Evolutionary conservation across 2,113 vertebrate genomes (phyloP).

Genomic region (Tor tambroides): DNA sequence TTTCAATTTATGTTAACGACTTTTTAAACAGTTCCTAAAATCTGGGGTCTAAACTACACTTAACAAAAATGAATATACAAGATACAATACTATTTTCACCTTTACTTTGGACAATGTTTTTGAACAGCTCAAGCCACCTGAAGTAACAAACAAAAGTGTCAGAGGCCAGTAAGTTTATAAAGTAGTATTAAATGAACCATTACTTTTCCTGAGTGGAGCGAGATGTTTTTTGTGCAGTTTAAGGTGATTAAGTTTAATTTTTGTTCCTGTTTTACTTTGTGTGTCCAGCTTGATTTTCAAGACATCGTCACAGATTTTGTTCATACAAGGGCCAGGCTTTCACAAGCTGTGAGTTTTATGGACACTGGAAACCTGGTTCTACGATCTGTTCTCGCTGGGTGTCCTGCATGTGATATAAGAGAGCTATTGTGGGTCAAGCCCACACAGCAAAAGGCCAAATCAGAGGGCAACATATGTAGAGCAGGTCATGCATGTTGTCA

Average conservation of each 20-base stretch:
- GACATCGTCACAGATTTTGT: neutral
- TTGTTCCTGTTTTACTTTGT: neutral
- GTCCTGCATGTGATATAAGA: slow-evolving; percentile 50
- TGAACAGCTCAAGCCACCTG: neutral
- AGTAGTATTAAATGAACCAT: neutral
- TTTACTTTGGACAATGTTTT: neutral
- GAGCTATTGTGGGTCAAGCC: slow-evolving; percentile 55
- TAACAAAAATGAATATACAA: neutral
- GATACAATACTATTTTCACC: neutral
- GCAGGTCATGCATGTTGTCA: slow-evolving; percentile 46
- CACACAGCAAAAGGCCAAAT: slow-evolving; percentile 46
- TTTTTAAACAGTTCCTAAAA: neutral
- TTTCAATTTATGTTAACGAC: no score
- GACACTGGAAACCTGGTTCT: slow-evolving; percentile 30
- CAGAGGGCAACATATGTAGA: slow-evolving; percentile 56
- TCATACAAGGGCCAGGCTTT: neutral
- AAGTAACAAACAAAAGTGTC: neutral
- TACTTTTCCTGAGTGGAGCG: neutral
- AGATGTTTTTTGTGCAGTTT: slow-evolving; percentile 13
- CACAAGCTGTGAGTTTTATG: slow-evolving; percentile 32
- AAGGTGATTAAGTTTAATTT: neutral
- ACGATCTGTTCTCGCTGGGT: slow-evolving; percentile 45
- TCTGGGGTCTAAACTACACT: neutral
- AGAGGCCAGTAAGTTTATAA: neutral
- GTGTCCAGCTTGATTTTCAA: neutral